Conservation (phyloP, 2,113 vertebrate genomes). For the Copsychus sechellarum region DNA sequence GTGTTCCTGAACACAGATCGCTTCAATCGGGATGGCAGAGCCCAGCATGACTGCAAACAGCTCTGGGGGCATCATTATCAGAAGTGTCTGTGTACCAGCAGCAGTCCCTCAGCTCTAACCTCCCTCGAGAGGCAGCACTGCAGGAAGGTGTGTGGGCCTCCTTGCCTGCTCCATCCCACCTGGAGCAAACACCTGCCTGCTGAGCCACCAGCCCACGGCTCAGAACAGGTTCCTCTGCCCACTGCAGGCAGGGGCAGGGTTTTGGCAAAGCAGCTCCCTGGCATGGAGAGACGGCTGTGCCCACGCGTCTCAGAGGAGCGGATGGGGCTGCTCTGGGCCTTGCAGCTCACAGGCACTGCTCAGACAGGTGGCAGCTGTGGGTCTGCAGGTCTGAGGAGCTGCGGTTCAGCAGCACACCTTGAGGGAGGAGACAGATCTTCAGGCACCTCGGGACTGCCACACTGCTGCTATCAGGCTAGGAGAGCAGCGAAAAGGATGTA, state of each 20-base stretch:
- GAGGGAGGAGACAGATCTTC: not conserved
- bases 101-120: not conserved
- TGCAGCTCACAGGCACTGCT: not conserved
- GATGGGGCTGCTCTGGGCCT: rapidly evolving
- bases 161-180: not conserved
- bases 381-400: not conserved
- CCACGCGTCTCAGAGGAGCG: rapidly evolving
- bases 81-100: not conserved
- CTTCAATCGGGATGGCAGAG: not conserved
- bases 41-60: not conserved
- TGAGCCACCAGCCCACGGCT: not conserved
- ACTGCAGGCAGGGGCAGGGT: not conserved
- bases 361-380: not conserved
- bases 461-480: no score
- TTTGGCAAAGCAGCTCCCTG: not conserved
- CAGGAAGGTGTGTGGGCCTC: not conserved
- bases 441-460: rapidly evolving
- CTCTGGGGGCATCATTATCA: not conserved
- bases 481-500: no score
- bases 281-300: rapidly evolving
- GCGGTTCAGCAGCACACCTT: not conserved
- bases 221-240: not conserved
- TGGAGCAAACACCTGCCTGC: not conserved
- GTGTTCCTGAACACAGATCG: not conserved
- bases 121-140: rapidly evolving